Base-by-base conservation (phyloP, 2,888 invertebrate species). In the Hypolimnas misippus region DNA sequence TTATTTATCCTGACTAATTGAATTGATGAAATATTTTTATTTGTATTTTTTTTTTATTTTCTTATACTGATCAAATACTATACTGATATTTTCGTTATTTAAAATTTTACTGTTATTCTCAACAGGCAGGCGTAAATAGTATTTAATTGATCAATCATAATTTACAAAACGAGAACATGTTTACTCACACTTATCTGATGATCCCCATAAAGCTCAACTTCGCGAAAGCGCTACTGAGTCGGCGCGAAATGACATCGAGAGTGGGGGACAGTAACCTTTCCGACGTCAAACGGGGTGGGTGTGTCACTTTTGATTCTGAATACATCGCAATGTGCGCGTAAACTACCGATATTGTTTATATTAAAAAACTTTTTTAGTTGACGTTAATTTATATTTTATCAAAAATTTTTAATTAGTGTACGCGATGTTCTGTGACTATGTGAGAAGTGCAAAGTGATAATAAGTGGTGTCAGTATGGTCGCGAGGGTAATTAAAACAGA, bases 251-350 rank as follows among this genome's bases (percentile, higher is more conserved):
- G 85, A 84, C 83, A 84, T 75, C 59, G 70, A 77, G 79, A 81
- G 83, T 82, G 83, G 88, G 84, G 89, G 84, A 77, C 88, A 92
- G 91, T 92, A 83, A 87, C 86, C 89, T 81, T 79, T 78, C 76
- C 73, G 76, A 78, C 77, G 73, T 73, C 73, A 69, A 60, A 81
- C 78, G 86, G 70, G 84, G 79, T 85, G 86, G 84, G 81, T 83
- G 91, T 84, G 89, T 83, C 85, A 80, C 80, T 74, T 69, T 66
- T 61, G 73, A 73, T 65, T 72, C 67, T 58, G 69, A 70, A 84
- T 66, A 87, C 83, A 84, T 85, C 89, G 89, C 89, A 87, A 89
- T 86, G 81, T 83, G 75, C 59, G 68, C 71, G 71, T 72, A 82
- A 84, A 86, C 82, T 82, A 74, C 74, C 73, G 71, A 35, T 73